Conservation (phyloP, 2,113 vertebrate species). For the Sitta europaea region DNA sequence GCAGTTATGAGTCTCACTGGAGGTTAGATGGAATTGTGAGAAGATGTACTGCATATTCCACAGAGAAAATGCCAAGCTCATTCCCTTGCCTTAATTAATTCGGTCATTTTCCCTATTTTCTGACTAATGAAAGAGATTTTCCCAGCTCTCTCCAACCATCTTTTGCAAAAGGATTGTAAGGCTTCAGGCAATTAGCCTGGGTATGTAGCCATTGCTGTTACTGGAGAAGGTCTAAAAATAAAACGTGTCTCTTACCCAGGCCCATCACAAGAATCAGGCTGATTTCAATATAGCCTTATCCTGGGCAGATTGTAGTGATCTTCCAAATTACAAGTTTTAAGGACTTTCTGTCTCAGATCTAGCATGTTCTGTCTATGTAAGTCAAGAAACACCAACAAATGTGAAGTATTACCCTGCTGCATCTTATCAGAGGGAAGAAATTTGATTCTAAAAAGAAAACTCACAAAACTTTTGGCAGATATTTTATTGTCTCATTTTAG, state of each 20-base stretch:
- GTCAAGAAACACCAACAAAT: background rate
- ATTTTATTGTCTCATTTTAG: background rate
- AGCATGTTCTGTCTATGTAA: background rate
- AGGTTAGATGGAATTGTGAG: background rate
- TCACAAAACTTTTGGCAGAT: background rate
- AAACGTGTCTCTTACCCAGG: background rate
- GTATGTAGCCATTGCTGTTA: background rate
- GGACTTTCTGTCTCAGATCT: background rate
- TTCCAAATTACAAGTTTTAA: background rate
- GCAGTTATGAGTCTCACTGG: background rate
- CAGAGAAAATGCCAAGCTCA: background rate
- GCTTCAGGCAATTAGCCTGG: background rate
- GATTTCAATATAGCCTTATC: background rate
- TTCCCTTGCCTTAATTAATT: background rate
- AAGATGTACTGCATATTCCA: background rate
- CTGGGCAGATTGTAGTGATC: background rate
- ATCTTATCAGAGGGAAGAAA: background rate
- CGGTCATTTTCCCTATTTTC: background rate
- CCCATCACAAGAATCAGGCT: background rate
- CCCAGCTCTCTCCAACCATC: background rate
- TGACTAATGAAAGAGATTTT: background rate
- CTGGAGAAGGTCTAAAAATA: background rate
- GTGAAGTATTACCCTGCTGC: background rate
- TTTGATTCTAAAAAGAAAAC: background rate
- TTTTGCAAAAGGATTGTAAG: background rate